Conservation (phyloP, 2,797 vertebrate species). For the Gadopsis bispinosus region DNA sequence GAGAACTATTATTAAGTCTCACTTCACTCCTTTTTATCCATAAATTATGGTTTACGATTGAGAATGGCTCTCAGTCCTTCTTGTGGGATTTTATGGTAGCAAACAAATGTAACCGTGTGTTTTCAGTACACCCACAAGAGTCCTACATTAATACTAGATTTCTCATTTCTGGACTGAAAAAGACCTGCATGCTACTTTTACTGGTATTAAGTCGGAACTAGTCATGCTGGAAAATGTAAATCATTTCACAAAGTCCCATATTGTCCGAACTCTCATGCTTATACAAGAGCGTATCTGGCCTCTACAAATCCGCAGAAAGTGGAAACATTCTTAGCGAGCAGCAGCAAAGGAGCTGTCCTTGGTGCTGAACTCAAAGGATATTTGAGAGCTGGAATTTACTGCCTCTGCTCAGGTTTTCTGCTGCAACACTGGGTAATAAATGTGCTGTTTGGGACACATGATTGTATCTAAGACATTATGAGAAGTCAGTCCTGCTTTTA, state of each 20-base stretch:
- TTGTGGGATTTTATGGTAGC: slow-evolving; percentile 49
- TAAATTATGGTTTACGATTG: slow-evolving; percentile 42
- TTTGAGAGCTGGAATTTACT: slow-evolving; percentile 45
- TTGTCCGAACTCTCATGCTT: slow-evolving; percentile 62
- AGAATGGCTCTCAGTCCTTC: slow-evolving; percentile 35
- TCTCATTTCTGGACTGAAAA: slow-evolving; percentile 52
- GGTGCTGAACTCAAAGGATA: slow-evolving; percentile 65
- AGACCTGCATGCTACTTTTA: slow-evolving; percentile 58
- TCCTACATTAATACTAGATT: slow-evolving; percentile 38
- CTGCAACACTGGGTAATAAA: slow-evolving; percentile 58
- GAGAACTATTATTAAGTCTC: slow-evolving; percentile 18
- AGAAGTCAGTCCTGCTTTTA: slow-evolving; percentile 40
- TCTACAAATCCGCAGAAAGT: slow-evolving; percentile 65
- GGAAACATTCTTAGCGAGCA: slow-evolving; percentile 41
- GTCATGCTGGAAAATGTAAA: slow-evolving; percentile 67
- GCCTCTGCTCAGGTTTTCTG: slow-evolving; percentile 35
- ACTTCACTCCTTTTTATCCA: slow-evolving; percentile 12
- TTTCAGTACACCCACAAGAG: slow-evolving; percentile 42
- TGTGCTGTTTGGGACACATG: slow-evolving; percentile 36
- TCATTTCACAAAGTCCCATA: slow-evolving; percentile 65
- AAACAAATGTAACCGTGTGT: slow-evolving; percentile 47
- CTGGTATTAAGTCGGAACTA: slow-evolving; percentile 54
- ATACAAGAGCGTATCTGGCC: slow-evolving; percentile 55
- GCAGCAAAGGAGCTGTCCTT: slow-evolving; percentile 65
- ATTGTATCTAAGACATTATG: slow-evolving; percentile 45